phyloP scores from a whole-genome alignment of 2,797 vertebrate genomes.

The Cyclopterus lumpus region DNA sequence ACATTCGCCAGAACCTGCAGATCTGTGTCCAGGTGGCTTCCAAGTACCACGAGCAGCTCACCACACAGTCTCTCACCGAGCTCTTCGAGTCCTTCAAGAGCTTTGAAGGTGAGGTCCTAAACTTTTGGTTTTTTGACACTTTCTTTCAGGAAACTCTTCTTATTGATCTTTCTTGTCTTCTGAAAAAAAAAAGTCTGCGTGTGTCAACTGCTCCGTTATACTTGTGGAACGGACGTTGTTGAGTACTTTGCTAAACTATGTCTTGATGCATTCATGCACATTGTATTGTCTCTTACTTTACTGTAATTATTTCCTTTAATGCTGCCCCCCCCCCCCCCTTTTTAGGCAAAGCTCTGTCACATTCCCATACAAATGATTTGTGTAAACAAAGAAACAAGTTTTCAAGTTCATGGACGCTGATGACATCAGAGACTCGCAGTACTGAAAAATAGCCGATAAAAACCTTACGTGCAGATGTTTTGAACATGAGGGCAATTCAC shows the following conservation, averaged over 20 bases:
- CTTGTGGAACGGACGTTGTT: background rate
- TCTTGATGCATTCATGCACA: background rate
- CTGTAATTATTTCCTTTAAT: background rate
- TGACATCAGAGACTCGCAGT: background rate
- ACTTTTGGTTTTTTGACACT: background rate
- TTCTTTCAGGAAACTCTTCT: background rate
- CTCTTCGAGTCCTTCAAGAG: slow-evolving; percentile 98
- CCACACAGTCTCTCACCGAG: slow-evolving; percentile 93
- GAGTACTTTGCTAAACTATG: background rate
- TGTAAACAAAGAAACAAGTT: background rate
- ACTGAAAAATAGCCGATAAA: background rate
- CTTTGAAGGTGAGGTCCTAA: slow-evolving; percentile 89
- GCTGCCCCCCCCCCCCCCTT: background rate
- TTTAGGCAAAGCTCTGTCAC: background rate
- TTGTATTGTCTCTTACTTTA: background rate
- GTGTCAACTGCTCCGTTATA: background rate
- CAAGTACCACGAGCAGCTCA: slow-evolving; percentile 96
- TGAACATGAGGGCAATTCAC: background rate
- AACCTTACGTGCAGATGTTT: background rate
- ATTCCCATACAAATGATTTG: background rate
- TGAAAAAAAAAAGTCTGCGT: background rate
- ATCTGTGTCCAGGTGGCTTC: slow-evolving; percentile 98
- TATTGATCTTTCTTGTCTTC: background rate
- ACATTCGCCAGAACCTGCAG: slow-evolving; percentile 97
- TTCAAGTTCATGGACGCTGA: background rate